phyloP scores from a whole-genome alignment of 2,888 invertebrate species.

The Drosophila prolongata region DNA sequence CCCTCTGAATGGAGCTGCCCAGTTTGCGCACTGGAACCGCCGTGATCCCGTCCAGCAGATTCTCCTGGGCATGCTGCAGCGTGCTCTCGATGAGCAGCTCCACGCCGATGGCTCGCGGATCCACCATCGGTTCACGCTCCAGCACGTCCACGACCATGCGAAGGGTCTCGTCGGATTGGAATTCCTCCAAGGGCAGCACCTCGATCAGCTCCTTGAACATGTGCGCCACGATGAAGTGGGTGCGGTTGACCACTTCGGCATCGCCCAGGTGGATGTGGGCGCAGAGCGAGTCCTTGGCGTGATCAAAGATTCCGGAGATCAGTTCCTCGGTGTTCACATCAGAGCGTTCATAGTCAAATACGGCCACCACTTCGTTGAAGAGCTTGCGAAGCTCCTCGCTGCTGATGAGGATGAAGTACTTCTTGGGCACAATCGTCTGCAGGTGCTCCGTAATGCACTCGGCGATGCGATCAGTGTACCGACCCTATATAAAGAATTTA shows the following conservation, averaged over 20 bases:
- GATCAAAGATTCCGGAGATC: constrained; percentile 76
- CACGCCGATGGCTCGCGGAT: constrained; percentile 78
- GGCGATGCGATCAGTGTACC: constrained; percentile 79
- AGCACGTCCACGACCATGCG: constrained; percentile 71
- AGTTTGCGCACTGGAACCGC: constrained; percentile 72
- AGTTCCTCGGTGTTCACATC: constrained; percentile 80
- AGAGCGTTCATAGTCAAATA: constrained; percentile 78
- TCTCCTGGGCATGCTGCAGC: constrained; percentile 73
- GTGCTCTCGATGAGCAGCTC: constrained; percentile 71
- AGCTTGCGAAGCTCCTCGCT: constrained; percentile 76
- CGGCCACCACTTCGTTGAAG: constrained; percentile 78
- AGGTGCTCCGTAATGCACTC: constrained; percentile 80
- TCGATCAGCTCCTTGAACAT: constrained; percentile 79
- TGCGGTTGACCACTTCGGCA: constrained; percentile 71
- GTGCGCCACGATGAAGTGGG: constrained; percentile 73
- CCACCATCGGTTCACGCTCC: constrained; percentile 70
- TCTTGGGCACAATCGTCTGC: constrained; percentile 80
- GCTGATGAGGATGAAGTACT: constrained; percentile 78
- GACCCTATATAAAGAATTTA: constrained; percentile 67
- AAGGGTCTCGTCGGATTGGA: constrained; percentile 70
- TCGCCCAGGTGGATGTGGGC: constrained; percentile 34
- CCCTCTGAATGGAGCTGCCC: constrained; percentile 64
- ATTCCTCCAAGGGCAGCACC: constrained; percentile 80
- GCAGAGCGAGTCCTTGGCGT: constrained; percentile 71
- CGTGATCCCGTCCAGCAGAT: constrained; percentile 81